Evolutionary conservation across 2,888 invertebrate genomes (phyloP), one percentile per base, ranked within the genome.

Genomic region (Pelosia muscerda): DNA sequence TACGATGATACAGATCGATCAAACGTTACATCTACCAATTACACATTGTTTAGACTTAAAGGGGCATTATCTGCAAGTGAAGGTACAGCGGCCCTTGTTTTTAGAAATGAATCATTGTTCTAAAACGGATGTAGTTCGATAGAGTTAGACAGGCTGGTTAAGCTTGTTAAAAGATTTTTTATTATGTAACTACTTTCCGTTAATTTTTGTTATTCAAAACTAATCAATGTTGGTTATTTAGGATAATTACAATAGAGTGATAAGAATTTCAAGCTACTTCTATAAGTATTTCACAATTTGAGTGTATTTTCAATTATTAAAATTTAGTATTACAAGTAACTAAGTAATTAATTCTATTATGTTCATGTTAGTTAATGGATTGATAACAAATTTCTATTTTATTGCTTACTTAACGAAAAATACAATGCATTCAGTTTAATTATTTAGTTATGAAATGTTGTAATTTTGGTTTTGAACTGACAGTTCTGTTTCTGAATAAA

Each of bases 1-100:
- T 90, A 90, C 88, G 85, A 87, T 84, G 91, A 90, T 92, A 90
- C 84, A 75, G 84, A 91, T 90, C 89, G 83, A 85, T 86, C 85
- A 83, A 84, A 79, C 78, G 79, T 78, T 76, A 79, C 78, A 83
- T 86, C 79, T 79, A 79, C 81, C 86, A 87, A 90, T 91, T 90
- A 89, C 84, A 77, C 82, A 87, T 88, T 86, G 86, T 87, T 83
- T 74, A 65, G 79, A 80, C 81, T 84, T 79, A 83, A 81, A 82
- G 75, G 78, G 71, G 78, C 75, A 75, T 83, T 83, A 83, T 81
- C 71, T 78, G 62, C 66, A 73, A 83, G 86, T 85, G 83, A 87
- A 88, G 84, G 87, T 84, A 85, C 74, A 69, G 64, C 42, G 73
- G 78, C 77, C 73, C 74, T 73, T 71, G 71, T 77, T 76, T 76